phyloP scores from a whole-genome alignment of 2,113 vertebrate species.

The Scolopax mira region DNA sequence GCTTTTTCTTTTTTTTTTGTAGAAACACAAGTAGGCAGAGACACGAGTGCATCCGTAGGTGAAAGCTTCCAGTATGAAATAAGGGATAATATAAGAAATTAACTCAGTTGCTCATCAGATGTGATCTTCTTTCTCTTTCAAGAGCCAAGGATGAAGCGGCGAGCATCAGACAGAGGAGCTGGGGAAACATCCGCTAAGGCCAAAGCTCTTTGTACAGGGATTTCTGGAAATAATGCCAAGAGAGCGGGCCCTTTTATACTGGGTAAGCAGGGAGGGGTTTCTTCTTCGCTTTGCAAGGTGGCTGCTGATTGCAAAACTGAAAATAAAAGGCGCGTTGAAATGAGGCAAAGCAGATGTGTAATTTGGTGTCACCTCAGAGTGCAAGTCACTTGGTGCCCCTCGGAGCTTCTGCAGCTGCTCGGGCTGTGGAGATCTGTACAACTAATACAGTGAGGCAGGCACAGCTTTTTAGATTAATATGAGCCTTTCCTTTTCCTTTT shows the following conservation, averaged over 20 bases:
- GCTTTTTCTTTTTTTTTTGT: not conserved
- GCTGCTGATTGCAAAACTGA: not conserved
- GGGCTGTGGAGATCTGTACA: not conserved
- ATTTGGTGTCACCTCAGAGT: not conserved
- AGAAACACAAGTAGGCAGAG: conserved; percentile 30
- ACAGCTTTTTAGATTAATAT: not conserved
- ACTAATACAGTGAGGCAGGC: not conserved
- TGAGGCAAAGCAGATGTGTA: not conserved
- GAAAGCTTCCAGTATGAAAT: not conserved
- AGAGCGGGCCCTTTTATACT: conserved; percentile 96
- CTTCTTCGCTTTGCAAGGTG: not conserved
- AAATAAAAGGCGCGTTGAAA: not conserved
- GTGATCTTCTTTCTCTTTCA: conserved; percentile 37
- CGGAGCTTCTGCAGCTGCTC: not conserved
- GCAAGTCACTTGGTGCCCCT: not conserved
- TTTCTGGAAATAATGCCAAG: conserved; percentile 93
- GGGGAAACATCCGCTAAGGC: conserved; percentile 91
- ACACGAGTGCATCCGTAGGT: not conserved
- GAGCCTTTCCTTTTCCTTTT: not conserved
- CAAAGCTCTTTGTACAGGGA: conserved; percentile 90
- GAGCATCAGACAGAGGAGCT: conserved; percentile 91
- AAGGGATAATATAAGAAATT: not conserved
- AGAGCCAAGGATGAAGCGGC: conserved; percentile 96
- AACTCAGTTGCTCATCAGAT: not conserved
- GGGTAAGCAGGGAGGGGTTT: conserved; percentile 75